A percentile compares a stretch with the other conserved stretches of the same genome.
These are phyloP conservation scores for Melanocharis versteri DNA, from an alignment of 2,113 vertebrate genomes.

Conservation along the genomic window DNA sequence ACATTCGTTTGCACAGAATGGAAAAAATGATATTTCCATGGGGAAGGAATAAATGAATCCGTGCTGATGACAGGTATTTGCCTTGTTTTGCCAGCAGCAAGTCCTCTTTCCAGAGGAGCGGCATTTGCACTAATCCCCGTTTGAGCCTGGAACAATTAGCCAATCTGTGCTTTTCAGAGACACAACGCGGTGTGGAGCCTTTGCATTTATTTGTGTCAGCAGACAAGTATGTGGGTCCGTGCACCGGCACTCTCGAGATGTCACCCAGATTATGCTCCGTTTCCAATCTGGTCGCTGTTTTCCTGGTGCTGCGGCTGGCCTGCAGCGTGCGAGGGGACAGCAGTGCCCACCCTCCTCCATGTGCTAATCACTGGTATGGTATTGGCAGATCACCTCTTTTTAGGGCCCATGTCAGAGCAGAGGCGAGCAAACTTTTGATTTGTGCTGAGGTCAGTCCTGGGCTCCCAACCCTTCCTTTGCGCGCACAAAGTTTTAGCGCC, in stretches of 20 bases:
- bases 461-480: neutral
- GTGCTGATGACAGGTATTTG: conserved; percentile 46
- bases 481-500: neutral
- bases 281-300: conserved; percentile 13
- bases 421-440: neutral
- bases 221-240: neutral
- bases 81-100: conserved; percentile 60
- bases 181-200: neutral
- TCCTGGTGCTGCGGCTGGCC: neutral
- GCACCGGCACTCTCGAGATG: conserved; percentile 27
- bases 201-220: conserved; percentile 41
- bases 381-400: neutral
- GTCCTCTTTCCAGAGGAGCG: neutral
- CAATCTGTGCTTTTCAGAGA: conserved; percentile 8
- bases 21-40: conserved; percentile 44
- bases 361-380: neutral
- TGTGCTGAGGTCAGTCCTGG: neutral
- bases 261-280: neutral
- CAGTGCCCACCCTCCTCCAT: neutral
- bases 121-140: conserved; percentile 52
- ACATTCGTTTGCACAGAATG: conserved; percentile 12
- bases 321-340: neutral
- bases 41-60: conserved; percentile 42
- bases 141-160: conserved; percentile 49
- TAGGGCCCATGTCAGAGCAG: neutral